These are phyloP conservation scores for Haplotaxodon microlepis DNA, from an alignment of 2,113 vertebrate genomes.

Conservation along the genomic window DNA sequence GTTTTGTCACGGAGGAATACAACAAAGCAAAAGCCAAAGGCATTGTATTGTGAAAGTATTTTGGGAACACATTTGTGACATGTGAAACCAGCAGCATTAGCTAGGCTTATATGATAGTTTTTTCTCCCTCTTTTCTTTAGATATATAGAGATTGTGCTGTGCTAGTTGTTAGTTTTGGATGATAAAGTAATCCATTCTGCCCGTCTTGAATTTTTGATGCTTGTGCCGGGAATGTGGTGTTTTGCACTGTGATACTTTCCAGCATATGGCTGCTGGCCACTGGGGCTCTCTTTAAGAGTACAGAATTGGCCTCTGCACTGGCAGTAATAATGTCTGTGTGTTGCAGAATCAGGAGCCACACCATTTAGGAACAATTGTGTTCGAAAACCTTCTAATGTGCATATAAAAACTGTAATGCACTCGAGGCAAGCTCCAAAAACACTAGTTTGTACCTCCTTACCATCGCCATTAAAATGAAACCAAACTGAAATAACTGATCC, in stretches of 20 bases:
- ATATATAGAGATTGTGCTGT: background rate
- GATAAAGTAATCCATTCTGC: background rate
- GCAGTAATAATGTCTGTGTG: background rate
- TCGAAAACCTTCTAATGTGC: accelerated
- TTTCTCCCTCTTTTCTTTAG: background rate
- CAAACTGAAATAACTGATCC: background rate
- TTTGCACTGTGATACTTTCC: background rate
- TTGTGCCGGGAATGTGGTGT: background rate
- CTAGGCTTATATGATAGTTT: background rate
- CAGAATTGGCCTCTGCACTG: background rate
- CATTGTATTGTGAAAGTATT: background rate
- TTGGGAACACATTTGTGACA: background rate
- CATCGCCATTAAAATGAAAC: background rate
- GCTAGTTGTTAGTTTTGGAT: background rate
- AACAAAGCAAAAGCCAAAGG: background rate
- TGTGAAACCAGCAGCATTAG: background rate
- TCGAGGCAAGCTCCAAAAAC: background rate
- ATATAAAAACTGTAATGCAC: background rate
- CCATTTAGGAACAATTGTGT: background rate
- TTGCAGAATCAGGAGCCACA: background rate
- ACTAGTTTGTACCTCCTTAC: background rate
- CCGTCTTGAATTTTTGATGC: background rate
- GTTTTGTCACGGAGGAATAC: background rate
- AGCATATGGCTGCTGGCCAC: background rate
- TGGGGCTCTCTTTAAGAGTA: background rate